Percentiles rank a stretch among this genome's conserved stretches.
phyloP scores from a whole-genome alignment of 2,797 vertebrate species.

The Lepilemur ruficaudatus region DNA sequence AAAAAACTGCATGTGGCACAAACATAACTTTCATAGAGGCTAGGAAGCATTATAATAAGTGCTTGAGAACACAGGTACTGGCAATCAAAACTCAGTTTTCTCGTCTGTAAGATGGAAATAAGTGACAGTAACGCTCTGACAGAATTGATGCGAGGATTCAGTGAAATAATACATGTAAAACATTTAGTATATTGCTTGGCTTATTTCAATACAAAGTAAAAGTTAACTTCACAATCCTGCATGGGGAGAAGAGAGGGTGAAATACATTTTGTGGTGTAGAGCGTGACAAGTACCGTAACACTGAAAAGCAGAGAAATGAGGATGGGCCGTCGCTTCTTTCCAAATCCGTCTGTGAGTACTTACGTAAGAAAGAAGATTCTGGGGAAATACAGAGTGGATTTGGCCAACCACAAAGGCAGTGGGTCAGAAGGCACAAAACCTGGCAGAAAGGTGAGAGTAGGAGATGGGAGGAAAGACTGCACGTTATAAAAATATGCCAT shows the following conservation, averaged over 20 bases:
- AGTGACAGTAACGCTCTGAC: neutral
- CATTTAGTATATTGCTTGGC: neutral
- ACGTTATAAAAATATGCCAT: constrained; percentile 55
- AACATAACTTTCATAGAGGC: neutral
- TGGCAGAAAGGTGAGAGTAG: neutral
- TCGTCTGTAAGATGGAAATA: constrained; percentile 8
- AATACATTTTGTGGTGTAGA: neutral
- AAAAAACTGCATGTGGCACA: neutral
- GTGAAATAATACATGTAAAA: neutral
- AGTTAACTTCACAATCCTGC: neutral
- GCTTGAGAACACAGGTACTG: neutral
- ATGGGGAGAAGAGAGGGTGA: neutral
- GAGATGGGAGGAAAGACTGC: neutral
- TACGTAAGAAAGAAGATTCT: neutral
- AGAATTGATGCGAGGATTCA: neutral
- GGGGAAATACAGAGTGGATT: neutral
- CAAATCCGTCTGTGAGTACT: neutral
- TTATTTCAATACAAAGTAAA: constrained; percentile 49
- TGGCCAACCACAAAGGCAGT: neutral
- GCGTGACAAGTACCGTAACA: neutral
- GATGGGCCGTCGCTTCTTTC: neutral
- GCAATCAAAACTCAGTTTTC: neutral
- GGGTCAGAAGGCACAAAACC: neutral
- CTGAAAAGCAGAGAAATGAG: neutral
- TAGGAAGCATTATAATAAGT: neutral